Conservation (phyloP, 2,888 invertebrate species). For the Microchrysa polita region DNA sequence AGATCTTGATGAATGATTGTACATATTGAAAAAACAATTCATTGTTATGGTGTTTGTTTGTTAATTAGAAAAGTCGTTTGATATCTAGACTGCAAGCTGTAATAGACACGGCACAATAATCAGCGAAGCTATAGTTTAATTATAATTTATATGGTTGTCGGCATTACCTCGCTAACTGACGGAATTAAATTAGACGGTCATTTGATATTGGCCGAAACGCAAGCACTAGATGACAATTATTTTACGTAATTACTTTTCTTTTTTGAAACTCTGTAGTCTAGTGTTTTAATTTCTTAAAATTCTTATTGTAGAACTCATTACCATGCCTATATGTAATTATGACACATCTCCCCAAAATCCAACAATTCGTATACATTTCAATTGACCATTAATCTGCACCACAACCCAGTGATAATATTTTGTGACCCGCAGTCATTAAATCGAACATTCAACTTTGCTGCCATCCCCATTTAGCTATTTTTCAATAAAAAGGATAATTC, state of each 20-base stretch:
- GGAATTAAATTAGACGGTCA: slow-evolving; percentile 14
- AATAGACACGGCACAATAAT: slow-evolving; percentile 9
- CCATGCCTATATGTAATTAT: too few species aligned
- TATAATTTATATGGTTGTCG: neutral
- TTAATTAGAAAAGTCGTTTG: slow-evolving; percentile 9
- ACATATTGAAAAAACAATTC: slow-evolving; percentile 8
- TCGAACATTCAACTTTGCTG: slow-evolving; percentile 3
- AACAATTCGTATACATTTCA: too few species aligned
- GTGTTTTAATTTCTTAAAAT: too few species aligned
- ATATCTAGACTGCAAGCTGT: neutral
- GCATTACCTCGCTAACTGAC: neutral
- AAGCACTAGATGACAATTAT: too few species aligned
- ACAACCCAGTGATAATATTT: neutral
- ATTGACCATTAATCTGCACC: slow-evolving; percentile 4
- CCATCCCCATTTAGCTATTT: neutral
- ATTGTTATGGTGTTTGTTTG: neutral
- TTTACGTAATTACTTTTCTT: too few species aligned
- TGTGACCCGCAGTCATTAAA: neutral
- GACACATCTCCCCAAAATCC: too few species aligned
- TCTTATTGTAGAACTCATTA: too few species aligned
- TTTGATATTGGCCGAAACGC: too few species aligned
- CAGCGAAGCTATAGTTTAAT: neutral
- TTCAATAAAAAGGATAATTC: neutral
- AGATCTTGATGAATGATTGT: neutral
- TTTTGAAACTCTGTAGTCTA: too few species aligned